phyloP scores from a whole-genome alignment of 2,113 vertebrate genomes.

The Chionomys nivalis region DNA sequence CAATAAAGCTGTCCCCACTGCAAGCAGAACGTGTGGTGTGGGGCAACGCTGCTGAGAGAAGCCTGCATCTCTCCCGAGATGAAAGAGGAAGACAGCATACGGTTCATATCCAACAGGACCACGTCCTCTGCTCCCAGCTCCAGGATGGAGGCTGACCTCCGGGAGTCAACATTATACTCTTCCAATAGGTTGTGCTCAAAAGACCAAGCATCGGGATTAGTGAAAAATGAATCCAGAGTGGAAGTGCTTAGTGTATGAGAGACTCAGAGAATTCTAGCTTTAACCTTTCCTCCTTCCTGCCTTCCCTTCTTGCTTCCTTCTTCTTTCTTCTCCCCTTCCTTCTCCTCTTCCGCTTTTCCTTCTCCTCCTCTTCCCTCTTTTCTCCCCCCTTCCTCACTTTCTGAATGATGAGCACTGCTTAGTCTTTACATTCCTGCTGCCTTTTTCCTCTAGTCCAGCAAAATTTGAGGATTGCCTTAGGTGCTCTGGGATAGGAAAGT shows the following conservation, averaged over 20 bases:
- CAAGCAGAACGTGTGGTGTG: background rate
- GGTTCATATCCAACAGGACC: background rate
- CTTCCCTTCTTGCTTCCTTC: background rate
- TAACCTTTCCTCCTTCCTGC: no score
- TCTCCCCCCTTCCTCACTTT: background rate
- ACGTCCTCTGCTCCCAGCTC: background rate
- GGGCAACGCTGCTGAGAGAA: background rate
- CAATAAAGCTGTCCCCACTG: background rate
- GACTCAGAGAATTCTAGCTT: background rate
- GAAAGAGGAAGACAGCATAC: background rate
- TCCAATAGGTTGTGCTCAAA: no score
- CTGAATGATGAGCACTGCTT: background rate
- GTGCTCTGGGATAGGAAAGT: constrained; percentile 42
- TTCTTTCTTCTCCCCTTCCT: no score
- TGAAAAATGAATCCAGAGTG: no score
- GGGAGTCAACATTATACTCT: background rate
- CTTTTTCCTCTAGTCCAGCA: constrained; percentile 42
- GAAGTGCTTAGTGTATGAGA: rapidly evolving
- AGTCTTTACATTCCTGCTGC: constrained; percentile 26
- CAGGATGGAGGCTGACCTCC: background rate
- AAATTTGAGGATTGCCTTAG: constrained; percentile 43
- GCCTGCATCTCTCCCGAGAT: background rate
- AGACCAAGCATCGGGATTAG: background rate
- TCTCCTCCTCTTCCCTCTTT: no score
- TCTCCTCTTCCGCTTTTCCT: no score